Conservation (phyloP, 2,113 vertebrate species). For the Hystrix brachyura region DNA sequence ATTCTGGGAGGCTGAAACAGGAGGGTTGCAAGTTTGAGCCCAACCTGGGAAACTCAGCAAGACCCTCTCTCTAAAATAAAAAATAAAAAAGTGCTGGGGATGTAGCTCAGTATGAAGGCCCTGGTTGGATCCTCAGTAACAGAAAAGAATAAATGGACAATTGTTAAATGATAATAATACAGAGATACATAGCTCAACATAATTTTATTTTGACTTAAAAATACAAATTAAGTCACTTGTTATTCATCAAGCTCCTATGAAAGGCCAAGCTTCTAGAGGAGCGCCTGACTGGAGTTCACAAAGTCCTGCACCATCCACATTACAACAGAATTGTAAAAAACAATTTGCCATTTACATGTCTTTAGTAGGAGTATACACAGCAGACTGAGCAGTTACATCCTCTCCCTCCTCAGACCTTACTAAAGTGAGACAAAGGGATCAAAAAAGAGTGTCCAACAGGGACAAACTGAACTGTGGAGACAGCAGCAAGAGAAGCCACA, state of each 20-base stretch:
- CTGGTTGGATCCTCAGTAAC: background rate
- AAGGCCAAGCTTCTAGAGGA: background rate
- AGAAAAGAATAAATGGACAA: background rate
- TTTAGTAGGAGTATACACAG: background rate
- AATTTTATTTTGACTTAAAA: constrained; percentile 49
- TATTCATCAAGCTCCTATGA: background rate
- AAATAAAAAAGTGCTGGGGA: background rate
- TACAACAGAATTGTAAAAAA: background rate
- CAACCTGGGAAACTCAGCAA: background rate
- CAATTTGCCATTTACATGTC: background rate
- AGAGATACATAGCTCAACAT: background rate
- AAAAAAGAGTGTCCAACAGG: background rate
- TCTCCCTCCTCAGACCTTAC: background rate
- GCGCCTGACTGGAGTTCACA: background rate
- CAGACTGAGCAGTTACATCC: background rate
- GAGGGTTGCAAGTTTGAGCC: background rate
- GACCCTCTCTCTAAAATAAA: background rate
- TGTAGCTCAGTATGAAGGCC: background rate
- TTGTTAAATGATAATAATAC: background rate
- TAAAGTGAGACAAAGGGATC: background rate
- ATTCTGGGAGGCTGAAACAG: background rate
- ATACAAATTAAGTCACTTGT: background rate
- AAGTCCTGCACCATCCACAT: background rate
- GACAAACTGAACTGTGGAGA: background rate
- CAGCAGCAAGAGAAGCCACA: background rate